Evolutionary conservation across 2,113 vertebrate species (phyloP).

Genomic region (Scatophagus argus): DNA sequence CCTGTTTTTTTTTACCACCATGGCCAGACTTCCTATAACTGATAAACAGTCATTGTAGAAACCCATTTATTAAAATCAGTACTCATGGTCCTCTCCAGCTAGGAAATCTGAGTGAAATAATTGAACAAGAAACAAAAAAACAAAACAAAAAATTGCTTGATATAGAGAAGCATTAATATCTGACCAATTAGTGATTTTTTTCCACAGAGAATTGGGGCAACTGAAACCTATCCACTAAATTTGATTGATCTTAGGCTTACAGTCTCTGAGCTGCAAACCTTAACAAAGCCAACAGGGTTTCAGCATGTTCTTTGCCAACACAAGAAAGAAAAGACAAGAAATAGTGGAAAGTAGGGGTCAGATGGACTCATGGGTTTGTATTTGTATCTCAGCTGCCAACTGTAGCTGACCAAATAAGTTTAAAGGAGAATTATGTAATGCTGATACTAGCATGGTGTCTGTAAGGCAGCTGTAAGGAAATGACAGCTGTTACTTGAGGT

Average conservation of each 20-base stretch:
- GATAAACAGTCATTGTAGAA: not conserved
- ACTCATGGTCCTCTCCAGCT: not conserved
- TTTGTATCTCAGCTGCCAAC: not conserved
- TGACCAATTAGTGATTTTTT: constrained; percentile 4
- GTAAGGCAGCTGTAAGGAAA: too few relatives aligned
- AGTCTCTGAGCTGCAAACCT: constrained; percentile 18
- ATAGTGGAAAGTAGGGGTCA: constrained; percentile 27
- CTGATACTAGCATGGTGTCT: too few relatives aligned
- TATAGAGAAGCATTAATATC: not conserved
- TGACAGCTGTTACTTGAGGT: too few relatives aligned
- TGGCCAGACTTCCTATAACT: not conserved
- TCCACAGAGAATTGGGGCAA: not conserved
- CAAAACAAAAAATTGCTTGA: not conserved
- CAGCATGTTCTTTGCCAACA: constrained; percentile 12
- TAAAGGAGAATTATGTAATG: too few relatives aligned
- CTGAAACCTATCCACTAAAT: constrained; percentile 19
- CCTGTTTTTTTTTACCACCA: not conserved
- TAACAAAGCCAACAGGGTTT: constrained; percentile 21
- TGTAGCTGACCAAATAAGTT: not conserved
- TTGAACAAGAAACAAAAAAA: not conserved
- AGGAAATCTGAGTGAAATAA: not conserved
- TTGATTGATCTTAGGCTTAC: constrained; percentile 15
- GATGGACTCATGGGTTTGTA: constrained; percentile 7
- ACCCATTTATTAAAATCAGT: not conserved
- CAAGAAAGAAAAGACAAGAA: constrained; percentile 23